Percentiles rank a stretch among this genome's conserved stretches.
Evolutionary conservation across 2,113 vertebrate species (phyloP).

Genomic region (Calonectris borealis): DNA sequence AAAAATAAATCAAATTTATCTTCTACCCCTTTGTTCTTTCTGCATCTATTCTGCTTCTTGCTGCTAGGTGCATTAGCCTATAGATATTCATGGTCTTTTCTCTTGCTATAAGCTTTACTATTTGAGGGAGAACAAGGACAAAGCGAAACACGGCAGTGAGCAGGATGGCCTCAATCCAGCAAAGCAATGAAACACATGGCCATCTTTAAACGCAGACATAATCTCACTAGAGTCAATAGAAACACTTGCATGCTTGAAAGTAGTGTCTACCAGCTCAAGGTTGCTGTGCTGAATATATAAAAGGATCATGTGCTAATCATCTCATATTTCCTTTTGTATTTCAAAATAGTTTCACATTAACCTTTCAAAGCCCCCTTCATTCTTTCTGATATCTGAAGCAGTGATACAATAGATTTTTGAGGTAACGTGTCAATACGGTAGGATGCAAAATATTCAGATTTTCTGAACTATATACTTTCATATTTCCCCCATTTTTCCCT

Average conservation of each 20-base stretch:
- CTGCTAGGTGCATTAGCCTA: neutral
- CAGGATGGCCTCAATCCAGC: neutral
- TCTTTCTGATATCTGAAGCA: neutral
- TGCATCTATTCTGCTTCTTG: neutral
- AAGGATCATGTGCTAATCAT: neutral
- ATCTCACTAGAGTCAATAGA: neutral
- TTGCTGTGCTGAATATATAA: neutral
- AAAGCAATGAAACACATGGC: neutral
- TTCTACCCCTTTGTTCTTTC: neutral
- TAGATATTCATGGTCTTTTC: neutral
- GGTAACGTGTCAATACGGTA: neutral
- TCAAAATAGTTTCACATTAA: constrained; percentile 1
- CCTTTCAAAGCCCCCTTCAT: neutral
- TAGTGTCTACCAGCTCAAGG: neutral
- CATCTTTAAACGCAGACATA: neutral
- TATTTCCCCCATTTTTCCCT: neutral
- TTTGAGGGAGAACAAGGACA: constrained; percentile 1
- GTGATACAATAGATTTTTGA: neutral
- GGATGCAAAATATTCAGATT: neutral
- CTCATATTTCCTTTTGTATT: neutral
- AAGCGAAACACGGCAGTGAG: neutral
- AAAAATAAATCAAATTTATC: neutral
- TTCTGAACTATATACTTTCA: neutral
- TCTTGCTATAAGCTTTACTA: neutral
- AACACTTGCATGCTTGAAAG: neutral